Conservation (phyloP, 2,888 invertebrate species). For the Stenurella melanura region DNA sequence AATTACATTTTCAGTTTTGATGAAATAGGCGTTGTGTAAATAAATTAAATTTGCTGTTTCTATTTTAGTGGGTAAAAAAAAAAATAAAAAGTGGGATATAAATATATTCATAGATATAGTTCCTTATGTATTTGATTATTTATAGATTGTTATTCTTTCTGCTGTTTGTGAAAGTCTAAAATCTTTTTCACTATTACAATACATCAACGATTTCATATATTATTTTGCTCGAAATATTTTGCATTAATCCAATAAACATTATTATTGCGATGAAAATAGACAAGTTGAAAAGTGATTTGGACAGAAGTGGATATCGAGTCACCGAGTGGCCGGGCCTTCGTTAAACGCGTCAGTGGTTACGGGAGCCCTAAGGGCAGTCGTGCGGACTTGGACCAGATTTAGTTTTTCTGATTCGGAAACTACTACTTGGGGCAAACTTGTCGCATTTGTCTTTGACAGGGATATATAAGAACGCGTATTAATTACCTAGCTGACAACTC, state of each 20-base stretch:
- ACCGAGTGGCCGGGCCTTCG: slow-evolving; percentile 54
- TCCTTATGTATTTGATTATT: too few species aligned
- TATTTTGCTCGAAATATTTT: background rate
- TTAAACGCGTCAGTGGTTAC: slow-evolving; percentile 64
- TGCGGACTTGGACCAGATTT: slow-evolving; percentile 68
- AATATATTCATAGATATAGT: too few species aligned
- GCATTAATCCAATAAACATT: slow-evolving; percentile 15
- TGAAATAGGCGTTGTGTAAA: too few species aligned
- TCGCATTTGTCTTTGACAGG: slow-evolving; percentile 67
- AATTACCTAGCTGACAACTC: slow-evolving; percentile 61
- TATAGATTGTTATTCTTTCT: too few species aligned
- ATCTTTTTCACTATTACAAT: too few species aligned
- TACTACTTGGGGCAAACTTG: slow-evolving; percentile 60
- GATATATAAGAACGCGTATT: slow-evolving; percentile 66
- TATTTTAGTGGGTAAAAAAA: too few species aligned
- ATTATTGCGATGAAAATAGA: slow-evolving; percentile 13
- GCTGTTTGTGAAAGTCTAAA: too few species aligned
- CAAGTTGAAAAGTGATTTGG: slow-evolving; percentile 34
- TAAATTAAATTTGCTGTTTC: too few species aligned
- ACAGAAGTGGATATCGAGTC: slow-evolving; percentile 35
- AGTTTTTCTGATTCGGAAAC: slow-evolving; percentile 66
- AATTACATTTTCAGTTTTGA: too few species aligned
- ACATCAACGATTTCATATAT: background rate
- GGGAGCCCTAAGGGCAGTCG: slow-evolving; percentile 63
- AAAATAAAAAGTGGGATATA: too few species aligned